Conservation (phyloP, 2,888 invertebrate species). For the Dichetophora obliterata region DNA sequence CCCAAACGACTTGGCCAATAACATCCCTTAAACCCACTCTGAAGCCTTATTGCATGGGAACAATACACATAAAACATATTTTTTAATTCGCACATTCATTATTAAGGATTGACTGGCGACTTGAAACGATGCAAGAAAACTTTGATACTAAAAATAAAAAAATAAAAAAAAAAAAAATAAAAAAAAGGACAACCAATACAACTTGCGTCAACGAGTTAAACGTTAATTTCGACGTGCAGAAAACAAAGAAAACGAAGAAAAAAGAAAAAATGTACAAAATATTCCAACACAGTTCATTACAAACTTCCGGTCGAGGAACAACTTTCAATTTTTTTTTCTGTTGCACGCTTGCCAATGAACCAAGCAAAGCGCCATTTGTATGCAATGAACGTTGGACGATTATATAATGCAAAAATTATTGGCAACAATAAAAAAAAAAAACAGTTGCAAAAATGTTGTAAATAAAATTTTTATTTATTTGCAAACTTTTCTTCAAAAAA, state of each 20-base stretch:
- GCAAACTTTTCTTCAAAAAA: not conserved
- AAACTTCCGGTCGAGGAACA: conserved; percentile 28
- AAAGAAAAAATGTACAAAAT: conserved; percentile 3
- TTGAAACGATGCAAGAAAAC: not conserved
- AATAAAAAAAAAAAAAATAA: not conserved
- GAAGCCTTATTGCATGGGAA: not conserved
- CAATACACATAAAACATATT: conserved; percentile 7
- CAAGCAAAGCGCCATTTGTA: conserved; percentile 12
- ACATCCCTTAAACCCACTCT: not conserved
- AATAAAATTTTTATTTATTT: not conserved
- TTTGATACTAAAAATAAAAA: no score
- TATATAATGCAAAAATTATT: conserved; percentile 11
- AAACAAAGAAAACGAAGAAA: not conserved
- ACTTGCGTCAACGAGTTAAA: not conserved
- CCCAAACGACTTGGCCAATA: no score
- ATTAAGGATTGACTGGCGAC: not conserved
- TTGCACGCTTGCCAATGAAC: not conserved
- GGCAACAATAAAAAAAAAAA: not conserved
- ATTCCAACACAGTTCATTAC: conserved; percentile 31
- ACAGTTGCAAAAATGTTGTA: not conserved
- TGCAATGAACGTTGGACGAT: conserved; percentile 12
- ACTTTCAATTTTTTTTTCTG: conserved; percentile 7
- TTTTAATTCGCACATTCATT: conserved; percentile 23
- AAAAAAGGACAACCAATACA: not conserved
- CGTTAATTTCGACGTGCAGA: not conserved